These are phyloP conservation scores for Myotis daubentonii DNA, from an alignment of 2,797 vertebrate genomes.

Conservation along the genomic window DNA sequence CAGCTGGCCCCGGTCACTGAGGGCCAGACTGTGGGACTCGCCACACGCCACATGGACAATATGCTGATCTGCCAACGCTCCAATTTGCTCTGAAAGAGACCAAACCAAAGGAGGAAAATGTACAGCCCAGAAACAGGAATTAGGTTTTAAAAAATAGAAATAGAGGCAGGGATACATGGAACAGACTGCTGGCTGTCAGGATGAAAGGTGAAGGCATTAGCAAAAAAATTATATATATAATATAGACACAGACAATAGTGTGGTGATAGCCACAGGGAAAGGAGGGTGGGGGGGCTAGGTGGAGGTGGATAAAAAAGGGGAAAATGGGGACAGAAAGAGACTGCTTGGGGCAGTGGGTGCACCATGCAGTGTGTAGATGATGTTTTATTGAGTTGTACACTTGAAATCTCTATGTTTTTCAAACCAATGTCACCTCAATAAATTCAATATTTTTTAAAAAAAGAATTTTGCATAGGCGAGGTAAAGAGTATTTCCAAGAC, in stretches of 20 bases:
- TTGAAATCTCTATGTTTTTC: neutral
- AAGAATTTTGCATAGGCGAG: neutral
- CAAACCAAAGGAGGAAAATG: conserved; percentile 33
- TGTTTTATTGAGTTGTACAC: neutral
- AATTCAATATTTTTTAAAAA: neutral
- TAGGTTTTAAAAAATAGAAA: neutral
- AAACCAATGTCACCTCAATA: neutral
- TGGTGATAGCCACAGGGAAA: neutral
- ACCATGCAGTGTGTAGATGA: neutral
- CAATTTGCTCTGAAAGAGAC: conserved; percentile 90
- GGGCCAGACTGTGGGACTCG: conserved; percentile 92
- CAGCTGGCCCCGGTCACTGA: conserved; percentile 95
- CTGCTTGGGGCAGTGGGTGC: neutral
- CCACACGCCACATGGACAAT: conserved; percentile 94
- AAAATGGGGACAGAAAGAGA: neutral
- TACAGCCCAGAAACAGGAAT: neutral
- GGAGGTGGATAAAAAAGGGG: neutral
- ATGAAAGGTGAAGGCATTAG: neutral
- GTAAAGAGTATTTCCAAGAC: neutral
- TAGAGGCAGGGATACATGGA: neutral
- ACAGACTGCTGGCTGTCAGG: neutral
- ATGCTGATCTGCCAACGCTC: conserved; percentile 93
- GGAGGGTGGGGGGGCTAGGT: neutral
- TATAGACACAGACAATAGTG: neutral
- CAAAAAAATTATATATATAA: neutral